Evolutionary conservation across 2,888 invertebrate species (phyloP).

Genomic region (Apodemia zela): DNA sequence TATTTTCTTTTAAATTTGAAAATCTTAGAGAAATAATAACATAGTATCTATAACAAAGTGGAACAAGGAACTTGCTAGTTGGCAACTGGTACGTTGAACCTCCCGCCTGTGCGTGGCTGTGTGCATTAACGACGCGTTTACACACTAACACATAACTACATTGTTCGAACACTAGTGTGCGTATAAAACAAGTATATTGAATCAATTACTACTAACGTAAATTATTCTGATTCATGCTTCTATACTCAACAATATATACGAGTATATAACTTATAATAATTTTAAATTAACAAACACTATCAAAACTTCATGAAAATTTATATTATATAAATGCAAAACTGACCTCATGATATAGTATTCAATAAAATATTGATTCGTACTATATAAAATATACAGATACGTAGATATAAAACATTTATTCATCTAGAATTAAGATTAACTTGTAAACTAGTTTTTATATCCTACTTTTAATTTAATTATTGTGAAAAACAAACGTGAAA

Average conservation of each 20-base stretch:
- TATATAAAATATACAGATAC: too few relatives aligned
- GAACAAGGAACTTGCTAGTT: slow-evolving; percentile 79
- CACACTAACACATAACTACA: slow-evolving; percentile 39
- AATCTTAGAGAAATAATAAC: slow-evolving; percentile 75
- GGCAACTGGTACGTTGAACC: slow-evolving; percentile 77
- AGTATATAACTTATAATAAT: too few relatives aligned
- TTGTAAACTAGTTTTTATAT: too few relatives aligned
- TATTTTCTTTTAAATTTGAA: slow-evolving; percentile 40
- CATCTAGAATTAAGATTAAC: too few relatives aligned
- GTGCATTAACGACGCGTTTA: slow-evolving; percentile 27
- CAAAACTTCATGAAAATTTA: too few relatives aligned
- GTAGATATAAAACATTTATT: too few relatives aligned
- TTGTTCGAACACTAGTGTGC: slow-evolving; percentile 28
- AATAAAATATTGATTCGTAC: too few relatives aligned
- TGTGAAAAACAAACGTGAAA: background rate
- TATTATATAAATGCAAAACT: too few relatives aligned
- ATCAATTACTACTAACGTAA: slow-evolving; percentile 35
- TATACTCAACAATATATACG: slow-evolving; percentile 15
- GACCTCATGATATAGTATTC: too few relatives aligned
- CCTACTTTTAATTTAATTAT: too few relatives aligned
- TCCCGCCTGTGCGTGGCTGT: slow-evolving; percentile 50
- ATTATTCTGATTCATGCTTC: slow-evolving; percentile 64
- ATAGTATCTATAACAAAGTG: slow-evolving; percentile 76
- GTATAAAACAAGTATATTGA: slow-evolving; percentile 35
- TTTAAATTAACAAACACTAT: too few relatives aligned